These are phyloP conservation scores for Chamaetylas fuelleborni DNA, from an alignment of 2,113 vertebrate genomes.

Conservation along the genomic window DNA sequence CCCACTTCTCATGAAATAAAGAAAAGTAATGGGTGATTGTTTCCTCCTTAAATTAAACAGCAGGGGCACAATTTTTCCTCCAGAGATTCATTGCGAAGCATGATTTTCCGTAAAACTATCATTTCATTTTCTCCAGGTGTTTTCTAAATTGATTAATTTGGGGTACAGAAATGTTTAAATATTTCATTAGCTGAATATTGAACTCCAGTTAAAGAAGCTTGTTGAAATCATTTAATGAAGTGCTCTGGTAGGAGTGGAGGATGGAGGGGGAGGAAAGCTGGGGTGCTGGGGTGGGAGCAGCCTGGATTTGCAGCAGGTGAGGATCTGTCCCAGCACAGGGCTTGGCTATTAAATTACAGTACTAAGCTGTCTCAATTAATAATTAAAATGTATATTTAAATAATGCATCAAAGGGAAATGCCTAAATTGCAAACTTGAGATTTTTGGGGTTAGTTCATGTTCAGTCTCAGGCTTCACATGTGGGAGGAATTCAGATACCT, in stretches of 20 bases:
- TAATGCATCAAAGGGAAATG: constrained; percentile 54
- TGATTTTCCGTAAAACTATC: background rate
- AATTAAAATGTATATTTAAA: constrained; percentile 48
- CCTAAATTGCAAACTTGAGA: constrained; percentile 38
- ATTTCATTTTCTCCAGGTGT: background rate
- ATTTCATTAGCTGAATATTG: background rate
- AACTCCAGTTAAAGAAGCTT: background rate
- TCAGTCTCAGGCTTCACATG: background rate
- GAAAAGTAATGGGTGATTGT: background rate
- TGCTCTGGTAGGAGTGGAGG: background rate
- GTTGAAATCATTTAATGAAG: background rate
- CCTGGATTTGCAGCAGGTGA: background rate
- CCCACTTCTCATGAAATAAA: background rate
- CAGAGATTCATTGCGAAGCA: fast-evolving
- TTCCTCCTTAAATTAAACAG: background rate
- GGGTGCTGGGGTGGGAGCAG: background rate
- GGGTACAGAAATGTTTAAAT: constrained; percentile 3
- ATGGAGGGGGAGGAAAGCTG: background rate
- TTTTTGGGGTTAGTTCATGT: background rate
- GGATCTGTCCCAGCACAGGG: background rate
- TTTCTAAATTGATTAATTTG: background rate
- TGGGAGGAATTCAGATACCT: constrained; percentile 21
- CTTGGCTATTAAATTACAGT: constrained; percentile 18
- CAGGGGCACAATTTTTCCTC: background rate
- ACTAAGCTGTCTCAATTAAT: constrained; percentile 32